phyloP scores from a whole-genome alignment of 2,888 invertebrate species.

The Copidosoma aretas region DNA sequence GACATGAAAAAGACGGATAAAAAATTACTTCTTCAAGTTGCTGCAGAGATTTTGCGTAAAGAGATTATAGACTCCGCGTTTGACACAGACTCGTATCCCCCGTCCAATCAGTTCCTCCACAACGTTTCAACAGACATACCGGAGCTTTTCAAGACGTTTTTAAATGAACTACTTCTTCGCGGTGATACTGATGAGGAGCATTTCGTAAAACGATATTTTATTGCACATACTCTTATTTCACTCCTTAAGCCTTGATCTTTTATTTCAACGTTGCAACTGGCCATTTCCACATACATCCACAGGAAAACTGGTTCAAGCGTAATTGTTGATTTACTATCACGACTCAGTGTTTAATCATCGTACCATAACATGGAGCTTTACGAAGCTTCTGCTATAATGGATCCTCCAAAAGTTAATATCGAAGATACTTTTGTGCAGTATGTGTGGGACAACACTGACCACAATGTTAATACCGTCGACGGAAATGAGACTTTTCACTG shows the following conservation, averaged over 20 bases:
- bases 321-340: conserved; percentile 28
- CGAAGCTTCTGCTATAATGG: conserved; percentile 24
- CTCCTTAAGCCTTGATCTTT: conserved; percentile 28
- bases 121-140: background rate
- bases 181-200: background rate
- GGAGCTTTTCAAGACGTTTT: background rate
- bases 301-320: conserved; percentile 32
- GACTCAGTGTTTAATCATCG: conserved; percentile 26
- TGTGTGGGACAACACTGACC: conserved; percentile 39
- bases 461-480: conserved; percentile 31
- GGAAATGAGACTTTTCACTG: conserved; percentile 8
- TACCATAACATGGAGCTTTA: conserved; percentile 28
- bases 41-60: too few species aligned
- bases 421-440: conserved; percentile 16
- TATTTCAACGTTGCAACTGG: conserved; percentile 32
- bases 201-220: background rate
- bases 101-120: background rate
- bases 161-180: background rate
- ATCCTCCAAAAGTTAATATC: background rate
- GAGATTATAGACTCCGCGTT: too few species aligned
- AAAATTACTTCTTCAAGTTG: too few species aligned
- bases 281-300: conserved; percentile 30
- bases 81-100: background rate
- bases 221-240: conserved; percentile 15
- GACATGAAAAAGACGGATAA: too few species aligned